phyloP scores from a whole-genome alignment of 2,113 vertebrate species.

The Bagarius yarrelli region DNA sequence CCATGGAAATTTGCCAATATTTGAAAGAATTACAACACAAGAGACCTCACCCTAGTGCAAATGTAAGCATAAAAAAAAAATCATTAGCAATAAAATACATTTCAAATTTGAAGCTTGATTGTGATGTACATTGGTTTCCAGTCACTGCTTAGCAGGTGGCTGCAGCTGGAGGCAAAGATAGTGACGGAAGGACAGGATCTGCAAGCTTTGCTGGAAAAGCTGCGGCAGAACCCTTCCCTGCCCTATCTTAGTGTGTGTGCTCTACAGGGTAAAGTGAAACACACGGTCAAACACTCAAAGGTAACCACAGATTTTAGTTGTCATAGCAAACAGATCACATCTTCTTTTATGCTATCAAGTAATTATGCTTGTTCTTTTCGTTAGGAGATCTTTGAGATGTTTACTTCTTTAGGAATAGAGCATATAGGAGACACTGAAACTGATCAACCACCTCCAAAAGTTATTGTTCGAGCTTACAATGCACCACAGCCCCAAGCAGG shows the following conservation, averaged over 20 bases:
- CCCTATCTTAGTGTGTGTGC: conserved; percentile 54
- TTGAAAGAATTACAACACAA: conserved; percentile 39
- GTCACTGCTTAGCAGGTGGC: conserved; percentile 69
- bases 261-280: conserved; percentile 66
- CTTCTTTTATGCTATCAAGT: not conserved
- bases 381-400: conserved; percentile 50
- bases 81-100: not conserved
- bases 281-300: conserved; percentile 67
- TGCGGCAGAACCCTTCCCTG: conserved; percentile 57
- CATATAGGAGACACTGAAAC: conserved; percentile 2
- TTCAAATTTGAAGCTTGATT: not conserved
- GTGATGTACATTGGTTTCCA: conserved; percentile 41
- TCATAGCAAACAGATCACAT: not conserved
- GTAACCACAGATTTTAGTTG: conserved; percentile 39
- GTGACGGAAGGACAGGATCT: conserved; percentile 63
- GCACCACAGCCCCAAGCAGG: conserved; percentile 28
- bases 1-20: conserved; percentile 53
- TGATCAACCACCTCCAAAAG: conserved; percentile 38
- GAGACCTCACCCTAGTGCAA: conserved; percentile 28
- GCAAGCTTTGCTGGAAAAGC: conserved; percentile 56
- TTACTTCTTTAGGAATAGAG: conserved; percentile 44
- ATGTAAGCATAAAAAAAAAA: conserved; percentile 47
- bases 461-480: conserved; percentile 35
- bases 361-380: not conserved
- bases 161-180: conserved; percentile 66